A percentile compares a stretch with the other conserved stretches of the same genome.
Evolutionary conservation across 2,888 invertebrate genomes (phyloP).

Genomic region (Trichopoda pennipes): DNA sequence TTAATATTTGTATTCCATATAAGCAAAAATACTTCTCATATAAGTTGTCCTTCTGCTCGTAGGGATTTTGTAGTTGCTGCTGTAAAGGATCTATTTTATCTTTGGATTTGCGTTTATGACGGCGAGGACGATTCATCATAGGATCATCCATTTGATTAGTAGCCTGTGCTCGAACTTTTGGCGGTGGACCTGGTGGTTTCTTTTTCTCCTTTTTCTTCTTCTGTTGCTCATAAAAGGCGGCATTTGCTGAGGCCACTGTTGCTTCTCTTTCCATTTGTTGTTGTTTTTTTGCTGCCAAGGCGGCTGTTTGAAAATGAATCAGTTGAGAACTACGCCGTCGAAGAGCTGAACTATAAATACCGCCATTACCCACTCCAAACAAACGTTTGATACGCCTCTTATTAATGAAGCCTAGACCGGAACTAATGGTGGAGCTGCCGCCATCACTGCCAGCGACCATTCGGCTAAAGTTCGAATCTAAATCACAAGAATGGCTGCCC

Average conservation of each 20-base stretch:
- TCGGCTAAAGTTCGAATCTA: conserved; percentile 79
- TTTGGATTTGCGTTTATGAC: conserved; percentile 74
- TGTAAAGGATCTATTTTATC: conserved; percentile 69
- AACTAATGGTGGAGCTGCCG: conserved; percentile 65
- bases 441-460: conserved; percentile 77
- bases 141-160: conserved; percentile 79
- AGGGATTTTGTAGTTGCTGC: conserved; percentile 53
- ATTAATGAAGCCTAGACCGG: conserved; percentile 76
- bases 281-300: conserved; percentile 73
- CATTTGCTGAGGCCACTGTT: conserved; percentile 74
- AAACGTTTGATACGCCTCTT: conserved; percentile 76
- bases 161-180: conserved; percentile 74
- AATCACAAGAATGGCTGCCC: conserved; percentile 77
- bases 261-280: conserved; percentile 75
- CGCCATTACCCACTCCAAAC: conserved; percentile 74
- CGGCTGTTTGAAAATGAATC: conserved; percentile 74
- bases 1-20: conserved; percentile 36
- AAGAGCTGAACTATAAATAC: conserved; percentile 71
- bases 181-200: conserved; percentile 77
- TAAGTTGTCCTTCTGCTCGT: conserved; percentile 76
- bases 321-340: conserved; percentile 76
- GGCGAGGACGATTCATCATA: conserved; percentile 79
- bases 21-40: conserved; percentile 67
- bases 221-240: conserved; percentile 75
- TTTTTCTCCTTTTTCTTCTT: conserved; percentile 75